Conservation (phyloP, 2,888 invertebrate species). For the Perdita meconis region DNA sequence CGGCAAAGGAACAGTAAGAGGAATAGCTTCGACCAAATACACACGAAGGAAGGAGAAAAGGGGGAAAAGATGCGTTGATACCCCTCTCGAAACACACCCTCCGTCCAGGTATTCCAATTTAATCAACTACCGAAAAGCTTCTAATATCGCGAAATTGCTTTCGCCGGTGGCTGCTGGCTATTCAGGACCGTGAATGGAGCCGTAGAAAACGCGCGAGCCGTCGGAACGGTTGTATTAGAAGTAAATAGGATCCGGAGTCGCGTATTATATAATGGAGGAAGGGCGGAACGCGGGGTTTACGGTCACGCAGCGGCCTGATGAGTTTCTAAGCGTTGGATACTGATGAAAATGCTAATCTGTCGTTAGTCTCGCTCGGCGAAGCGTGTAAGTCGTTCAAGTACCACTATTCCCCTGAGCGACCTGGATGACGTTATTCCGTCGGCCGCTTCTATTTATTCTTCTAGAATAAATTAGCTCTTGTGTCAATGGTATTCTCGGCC, state of each 20-base stretch:
- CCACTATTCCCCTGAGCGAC: constrained; percentile 43
- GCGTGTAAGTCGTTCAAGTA: constrained; percentile 59
- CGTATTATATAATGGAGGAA: constrained; percentile 19
- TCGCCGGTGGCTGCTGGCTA: constrained; percentile 1
- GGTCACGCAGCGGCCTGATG: constrained; percentile 42
- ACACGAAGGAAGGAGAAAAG: neutral
- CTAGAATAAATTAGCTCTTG: constrained; percentile 28
- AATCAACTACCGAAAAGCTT: constrained; percentile 53
- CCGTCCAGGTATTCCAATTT: constrained; percentile 53
- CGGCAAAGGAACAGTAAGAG: constrained; percentile 19
- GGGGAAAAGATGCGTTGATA: constrained; percentile 8
- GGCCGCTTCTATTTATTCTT: constrained; percentile 17
- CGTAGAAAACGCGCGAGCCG: constrained; percentile 2
- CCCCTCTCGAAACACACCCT: constrained; percentile 30
- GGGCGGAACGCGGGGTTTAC: constrained; percentile 9
- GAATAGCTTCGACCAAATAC: constrained; percentile 14
- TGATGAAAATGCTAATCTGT: constrained; percentile 65
- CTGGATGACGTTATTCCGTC: constrained; percentile 50
- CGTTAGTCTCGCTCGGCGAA: constrained; percentile 61
- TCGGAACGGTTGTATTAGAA: constrained; percentile 1
- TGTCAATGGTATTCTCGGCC: constrained; percentile 22
- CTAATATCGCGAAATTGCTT: constrained; percentile 51
- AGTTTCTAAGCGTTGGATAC: constrained; percentile 48
- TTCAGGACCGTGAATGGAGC: constrained; percentile 1
- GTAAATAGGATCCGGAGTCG: constrained; percentile 29